Evolutionary conservation across 2,113 vertebrate genomes (phyloP).

Genomic region (Tamias sibiricus): DNA sequence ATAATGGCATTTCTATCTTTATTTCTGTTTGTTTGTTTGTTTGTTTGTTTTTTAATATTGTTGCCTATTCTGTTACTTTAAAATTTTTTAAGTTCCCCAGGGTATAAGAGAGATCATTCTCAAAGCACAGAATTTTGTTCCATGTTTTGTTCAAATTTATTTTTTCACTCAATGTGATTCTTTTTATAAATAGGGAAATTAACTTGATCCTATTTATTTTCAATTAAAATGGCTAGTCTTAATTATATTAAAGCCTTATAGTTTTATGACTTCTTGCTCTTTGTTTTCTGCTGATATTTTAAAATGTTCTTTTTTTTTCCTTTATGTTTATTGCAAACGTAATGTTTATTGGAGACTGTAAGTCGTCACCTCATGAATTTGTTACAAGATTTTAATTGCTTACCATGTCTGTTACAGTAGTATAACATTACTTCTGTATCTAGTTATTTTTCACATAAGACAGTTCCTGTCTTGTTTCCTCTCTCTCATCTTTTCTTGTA

Average conservation of each 20-base stretch:
- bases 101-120: background rate
- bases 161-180: background rate
- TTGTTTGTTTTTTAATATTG: background rate
- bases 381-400: background rate
- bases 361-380: background rate
- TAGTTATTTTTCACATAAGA: background rate
- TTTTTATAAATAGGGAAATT: background rate
- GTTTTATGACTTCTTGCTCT: background rate
- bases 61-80: background rate
- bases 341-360: background rate
- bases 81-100: background rate
- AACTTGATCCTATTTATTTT: background rate
- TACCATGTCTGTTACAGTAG: background rate
- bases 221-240: background rate
- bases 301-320: background rate
- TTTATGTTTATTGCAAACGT: constrained; percentile 32
- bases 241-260: background rate
- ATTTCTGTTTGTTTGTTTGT: too few relatives aligned
- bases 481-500: background rate
- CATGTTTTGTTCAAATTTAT: background rate
- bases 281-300: constrained; percentile 24
- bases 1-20: background rate
- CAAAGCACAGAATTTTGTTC: background rate
- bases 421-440: background rate
- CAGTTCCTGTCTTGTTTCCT: background rate